Conservation (phyloP, 2,888 invertebrate genomes). For the Cataglyphis albicans region DNA sequence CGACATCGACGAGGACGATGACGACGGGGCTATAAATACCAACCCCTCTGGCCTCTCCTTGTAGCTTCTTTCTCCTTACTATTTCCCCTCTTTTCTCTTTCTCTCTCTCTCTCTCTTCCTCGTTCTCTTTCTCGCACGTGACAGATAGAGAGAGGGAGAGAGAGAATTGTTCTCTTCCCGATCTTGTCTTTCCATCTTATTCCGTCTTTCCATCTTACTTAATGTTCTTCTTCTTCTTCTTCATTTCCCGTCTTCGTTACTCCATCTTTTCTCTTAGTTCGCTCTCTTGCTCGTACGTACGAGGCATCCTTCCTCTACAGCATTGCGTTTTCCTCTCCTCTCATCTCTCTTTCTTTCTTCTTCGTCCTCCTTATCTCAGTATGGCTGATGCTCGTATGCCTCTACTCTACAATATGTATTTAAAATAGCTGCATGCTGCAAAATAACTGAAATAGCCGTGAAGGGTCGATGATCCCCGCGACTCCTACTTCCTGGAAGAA, state of each 20-base stretch:
- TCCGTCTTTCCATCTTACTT: slow-evolving; percentile 32
- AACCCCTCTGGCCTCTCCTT: slow-evolving; percentile 71
- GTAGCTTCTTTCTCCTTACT: slow-evolving; percentile 7
- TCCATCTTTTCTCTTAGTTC: slow-evolving; percentile 36
- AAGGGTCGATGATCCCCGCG: slow-evolving; percentile 82
- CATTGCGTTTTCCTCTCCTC: slow-evolving; percentile 29
- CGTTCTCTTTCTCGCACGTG: slow-evolving; percentile 44
- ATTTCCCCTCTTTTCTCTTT: no score
- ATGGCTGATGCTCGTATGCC: slow-evolving; percentile 71
- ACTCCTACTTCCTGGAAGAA: slow-evolving; percentile 82
- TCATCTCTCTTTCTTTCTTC: slow-evolving; percentile 52
- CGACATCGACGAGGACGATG: slow-evolving; percentile 48
- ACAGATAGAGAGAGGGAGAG: background rate
- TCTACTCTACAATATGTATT: slow-evolving; percentile 80
- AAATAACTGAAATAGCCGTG: slow-evolving; percentile 83
- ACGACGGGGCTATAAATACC: slow-evolving; percentile 77
- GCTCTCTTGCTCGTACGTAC: slow-evolving; percentile 40
- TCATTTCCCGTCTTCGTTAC: slow-evolving; percentile 37
- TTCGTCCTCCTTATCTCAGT: slow-evolving; percentile 65
- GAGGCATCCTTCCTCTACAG: slow-evolving; percentile 34
- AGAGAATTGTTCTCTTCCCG: slow-evolving; percentile 61
- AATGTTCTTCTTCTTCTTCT: slow-evolving; percentile 19
- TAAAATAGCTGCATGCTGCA: slow-evolving; percentile 82
- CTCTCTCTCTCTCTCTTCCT: slow-evolving; percentile 44
- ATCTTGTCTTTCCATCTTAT: slow-evolving; percentile 57